Percentiles rank a stretch among this genome's conserved stretches.
Conservation (phyloP, 1,140 invertebrate genomes). For the Apocrypta bakeri region DNA sequence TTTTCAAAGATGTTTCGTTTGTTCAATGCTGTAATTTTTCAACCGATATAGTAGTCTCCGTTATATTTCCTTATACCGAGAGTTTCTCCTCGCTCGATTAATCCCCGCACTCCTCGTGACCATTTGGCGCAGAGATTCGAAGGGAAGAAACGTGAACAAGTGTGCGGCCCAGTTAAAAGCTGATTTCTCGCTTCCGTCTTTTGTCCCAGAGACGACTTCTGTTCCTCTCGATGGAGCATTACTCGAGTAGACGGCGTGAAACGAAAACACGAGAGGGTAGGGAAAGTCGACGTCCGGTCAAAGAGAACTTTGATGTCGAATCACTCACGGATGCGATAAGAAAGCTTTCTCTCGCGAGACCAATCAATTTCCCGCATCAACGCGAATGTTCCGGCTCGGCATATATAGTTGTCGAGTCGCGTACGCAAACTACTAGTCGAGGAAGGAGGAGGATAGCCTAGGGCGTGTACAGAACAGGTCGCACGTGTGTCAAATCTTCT, state of each 20-base stretch:
- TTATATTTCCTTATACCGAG: too few relatives aligned
- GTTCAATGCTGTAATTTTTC: too few relatives aligned
- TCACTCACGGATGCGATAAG: background rate
- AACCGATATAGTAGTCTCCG: too few relatives aligned
- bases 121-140: constrained; percentile 9
- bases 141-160: constrained; percentile 36
- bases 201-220: background rate
- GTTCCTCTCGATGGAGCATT: constrained; percentile 47
- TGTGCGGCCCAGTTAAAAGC: constrained; percentile 46
- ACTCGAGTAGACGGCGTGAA: background rate
- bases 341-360: background rate
- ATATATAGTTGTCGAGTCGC: background rate
- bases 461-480: constrained; percentile 13
- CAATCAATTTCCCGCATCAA: background rate
- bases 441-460: background rate
- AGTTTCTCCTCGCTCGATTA: constrained; percentile 16
- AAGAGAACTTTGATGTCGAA: background rate
- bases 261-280: background rate
- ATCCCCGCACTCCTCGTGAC: background rate
- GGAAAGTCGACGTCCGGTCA: background rate
- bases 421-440: background rate
- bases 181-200: constrained; percentile 39
- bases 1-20: too few relatives aligned
- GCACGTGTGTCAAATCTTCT: background rate
- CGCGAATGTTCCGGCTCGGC: background rate